phyloP scores from a whole-genome alignment of 2,888 invertebrate species.

The Thymelicus acteon region DNA sequence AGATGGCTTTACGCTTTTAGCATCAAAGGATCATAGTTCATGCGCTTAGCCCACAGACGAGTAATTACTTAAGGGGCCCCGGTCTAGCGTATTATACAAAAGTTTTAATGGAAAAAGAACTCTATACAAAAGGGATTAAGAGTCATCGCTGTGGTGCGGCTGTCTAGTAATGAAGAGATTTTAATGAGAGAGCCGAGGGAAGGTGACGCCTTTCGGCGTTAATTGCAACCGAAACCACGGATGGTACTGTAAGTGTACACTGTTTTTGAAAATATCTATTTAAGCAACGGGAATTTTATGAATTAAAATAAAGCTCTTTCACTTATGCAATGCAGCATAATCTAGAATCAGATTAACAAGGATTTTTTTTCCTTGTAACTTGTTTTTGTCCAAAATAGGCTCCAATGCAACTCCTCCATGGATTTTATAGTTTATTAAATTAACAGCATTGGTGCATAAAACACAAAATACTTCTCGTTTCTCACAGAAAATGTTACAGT shows the following conservation, averaged over 20 bases:
- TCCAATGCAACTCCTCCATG: too few relatives aligned
- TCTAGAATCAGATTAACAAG: too few relatives aligned
- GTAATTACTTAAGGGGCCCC: slow-evolving; percentile 36
- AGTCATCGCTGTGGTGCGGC: not conserved
- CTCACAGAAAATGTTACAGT: too few relatives aligned
- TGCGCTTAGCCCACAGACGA: slow-evolving; percentile 34
- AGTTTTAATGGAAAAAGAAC: slow-evolving; percentile 12
- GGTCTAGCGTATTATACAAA: slow-evolving; percentile 35
- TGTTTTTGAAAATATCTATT: slow-evolving; percentile 12
- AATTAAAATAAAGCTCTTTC: slow-evolving; percentile 14
- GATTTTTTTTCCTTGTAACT: not conserved
- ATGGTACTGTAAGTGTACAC: slow-evolving; percentile 30
- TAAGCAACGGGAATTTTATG: slow-evolving; percentile 3
- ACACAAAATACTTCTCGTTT: too few relatives aligned
- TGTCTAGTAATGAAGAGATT: slow-evolving; percentile 43
- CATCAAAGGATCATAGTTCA: slow-evolving; percentile 33
- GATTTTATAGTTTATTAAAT: too few relatives aligned
- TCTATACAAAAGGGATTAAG: slow-evolving; percentile 3
- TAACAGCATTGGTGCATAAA: too few relatives aligned
- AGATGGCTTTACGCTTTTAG: slow-evolving; percentile 28
- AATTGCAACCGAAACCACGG: slow-evolving; percentile 54
- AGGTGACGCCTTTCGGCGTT: slow-evolving; percentile 44
- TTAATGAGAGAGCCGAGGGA: slow-evolving; percentile 47
- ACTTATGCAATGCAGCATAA: too few relatives aligned
- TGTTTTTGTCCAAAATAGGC: too few relatives aligned